A percentile compares a stretch with the other conserved stretches of the same genome.
Conservation (phyloP, 2,797 vertebrate species). For the Tokudaia tokunoshimensis region DNA sequence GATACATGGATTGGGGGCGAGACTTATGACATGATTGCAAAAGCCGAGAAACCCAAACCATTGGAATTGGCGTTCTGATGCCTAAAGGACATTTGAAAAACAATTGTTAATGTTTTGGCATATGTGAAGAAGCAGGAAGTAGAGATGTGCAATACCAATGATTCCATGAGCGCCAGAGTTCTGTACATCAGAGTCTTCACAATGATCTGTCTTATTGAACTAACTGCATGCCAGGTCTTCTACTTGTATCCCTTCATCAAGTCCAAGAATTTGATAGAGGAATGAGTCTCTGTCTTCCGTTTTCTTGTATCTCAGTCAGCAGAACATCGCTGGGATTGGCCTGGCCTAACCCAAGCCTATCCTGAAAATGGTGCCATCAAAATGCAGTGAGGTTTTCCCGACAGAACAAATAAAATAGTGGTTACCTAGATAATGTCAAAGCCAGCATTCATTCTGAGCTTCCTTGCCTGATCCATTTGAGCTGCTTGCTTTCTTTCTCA, state of each 20-base stretch:
- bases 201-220: constrained; percentile 97
- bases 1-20: constrained; percentile 98
- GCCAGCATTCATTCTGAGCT: constrained; percentile 70
- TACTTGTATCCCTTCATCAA: constrained; percentile 98
- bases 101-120: constrained; percentile 97
- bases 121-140: constrained; percentile 99
- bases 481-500: constrained; percentile 64
- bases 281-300: constrained; percentile 84
- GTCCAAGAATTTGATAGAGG: constrained; percentile 99
- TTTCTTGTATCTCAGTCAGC: constrained; percentile 79
- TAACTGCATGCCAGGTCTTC: constrained; percentile 99
- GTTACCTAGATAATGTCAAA: constrained; percentile 76
- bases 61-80: constrained; percentile 96
- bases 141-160: constrained; percentile 98
- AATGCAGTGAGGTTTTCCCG: constrained; percentile 80
- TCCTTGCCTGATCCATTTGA: constrained; percentile 60
- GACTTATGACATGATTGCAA: constrained; percentile 98
- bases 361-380: constrained; percentile 63
- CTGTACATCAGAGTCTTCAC: constrained; percentile 99
- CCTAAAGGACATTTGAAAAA: constrained; percentile 96
- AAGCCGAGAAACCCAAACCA: constrained; percentile 97
- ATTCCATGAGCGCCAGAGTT: constrained; percentile 96
- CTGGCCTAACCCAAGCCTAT: constrained; percentile 62
- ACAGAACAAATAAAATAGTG: constrained; percentile 65
- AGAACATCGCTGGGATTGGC: constrained; percentile 80